Conservation (phyloP, 37 sponge, comb jelly and placozoan genomes). For the Haliclona indistincta region DNA sequence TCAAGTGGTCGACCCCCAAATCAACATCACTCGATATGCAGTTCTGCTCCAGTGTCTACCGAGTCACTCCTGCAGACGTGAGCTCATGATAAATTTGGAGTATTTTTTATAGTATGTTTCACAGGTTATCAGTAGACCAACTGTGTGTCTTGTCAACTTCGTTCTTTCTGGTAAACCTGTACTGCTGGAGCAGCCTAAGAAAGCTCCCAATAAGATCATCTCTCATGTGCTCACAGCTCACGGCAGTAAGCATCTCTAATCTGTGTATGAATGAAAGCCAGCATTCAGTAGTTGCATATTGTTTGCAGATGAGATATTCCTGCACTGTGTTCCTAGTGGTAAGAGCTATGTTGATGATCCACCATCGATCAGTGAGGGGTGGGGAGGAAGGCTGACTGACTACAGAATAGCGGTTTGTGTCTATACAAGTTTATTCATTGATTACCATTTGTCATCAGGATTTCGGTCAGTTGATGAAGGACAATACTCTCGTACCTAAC, state of each 20-base stretch:
- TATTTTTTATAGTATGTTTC: background rate
- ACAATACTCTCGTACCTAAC: constrained; percentile 44
- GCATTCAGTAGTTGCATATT: background rate
- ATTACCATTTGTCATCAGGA: constrained; percentile 44
- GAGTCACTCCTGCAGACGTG: constrained; percentile 85
- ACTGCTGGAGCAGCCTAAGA: constrained; percentile 82
- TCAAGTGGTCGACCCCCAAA: constrained; percentile 83
- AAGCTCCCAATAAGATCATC: constrained; percentile 37
- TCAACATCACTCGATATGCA: constrained; percentile 60
- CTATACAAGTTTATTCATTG: background rate
- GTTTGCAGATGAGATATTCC: constrained; percentile 64
- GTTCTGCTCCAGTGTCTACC: constrained; percentile 78
- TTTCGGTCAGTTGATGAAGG: constrained; percentile 71
- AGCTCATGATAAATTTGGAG: background rate
- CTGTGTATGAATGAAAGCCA: background rate
- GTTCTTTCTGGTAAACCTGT: constrained; percentile 83
- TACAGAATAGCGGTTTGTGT: constrained; percentile 69
- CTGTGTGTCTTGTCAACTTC: constrained; percentile 88
- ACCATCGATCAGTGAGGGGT: constrained; percentile 85
- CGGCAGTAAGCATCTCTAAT: constrained; percentile 9
- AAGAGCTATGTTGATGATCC: constrained; percentile 80
- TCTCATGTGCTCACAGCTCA: constrained; percentile 75
- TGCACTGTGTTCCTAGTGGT: constrained; percentile 71
- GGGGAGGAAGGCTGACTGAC: constrained; percentile 88
- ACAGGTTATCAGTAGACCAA: constrained; percentile 83